Evolutionary conservation across 92 coral and sea anemone species (phyloP).

Genomic region (Parazoanthus swiftii): DNA sequence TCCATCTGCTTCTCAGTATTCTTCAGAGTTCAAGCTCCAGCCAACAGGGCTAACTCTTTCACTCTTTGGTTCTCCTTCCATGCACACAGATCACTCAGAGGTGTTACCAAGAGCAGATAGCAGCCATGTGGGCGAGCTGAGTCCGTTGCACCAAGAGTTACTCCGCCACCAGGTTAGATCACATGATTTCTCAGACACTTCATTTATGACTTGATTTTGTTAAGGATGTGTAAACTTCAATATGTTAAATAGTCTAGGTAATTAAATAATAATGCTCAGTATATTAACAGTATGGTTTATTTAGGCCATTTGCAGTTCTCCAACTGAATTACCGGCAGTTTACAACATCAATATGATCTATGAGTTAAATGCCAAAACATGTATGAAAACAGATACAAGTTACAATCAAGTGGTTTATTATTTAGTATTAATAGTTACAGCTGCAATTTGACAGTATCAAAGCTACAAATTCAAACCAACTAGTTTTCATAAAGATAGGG

Average conservation of each 20-base stretch:
- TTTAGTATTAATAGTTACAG: not conserved
- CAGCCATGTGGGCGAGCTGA: constrained; percentile 39
- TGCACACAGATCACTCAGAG: not conserved
- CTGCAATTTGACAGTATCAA: constrained; percentile 5
- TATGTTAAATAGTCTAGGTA: no score
- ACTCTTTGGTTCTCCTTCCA: not conserved
- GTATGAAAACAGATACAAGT: not conserved
- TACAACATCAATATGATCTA: no score
- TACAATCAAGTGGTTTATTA: not conserved
- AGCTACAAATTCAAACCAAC: not conserved
- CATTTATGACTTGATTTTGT: no score
- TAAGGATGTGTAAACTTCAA: no score
- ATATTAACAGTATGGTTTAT: no score
- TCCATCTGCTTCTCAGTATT: not conserved
- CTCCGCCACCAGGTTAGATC: constrained; percentile 77
- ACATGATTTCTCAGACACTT: not conserved
- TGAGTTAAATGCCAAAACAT: not conserved
- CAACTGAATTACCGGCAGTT: no score
- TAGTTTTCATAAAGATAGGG: no score
- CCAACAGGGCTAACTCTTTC: not conserved
- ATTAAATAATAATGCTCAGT: no score
- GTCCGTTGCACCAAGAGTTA: constrained; percentile 83
- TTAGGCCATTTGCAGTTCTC: no score
- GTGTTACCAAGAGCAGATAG: not conserved
- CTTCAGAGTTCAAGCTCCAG: not conserved